phyloP scores from a whole-genome alignment of 2,113 vertebrate species.

The Seriola dumerili region DNA sequence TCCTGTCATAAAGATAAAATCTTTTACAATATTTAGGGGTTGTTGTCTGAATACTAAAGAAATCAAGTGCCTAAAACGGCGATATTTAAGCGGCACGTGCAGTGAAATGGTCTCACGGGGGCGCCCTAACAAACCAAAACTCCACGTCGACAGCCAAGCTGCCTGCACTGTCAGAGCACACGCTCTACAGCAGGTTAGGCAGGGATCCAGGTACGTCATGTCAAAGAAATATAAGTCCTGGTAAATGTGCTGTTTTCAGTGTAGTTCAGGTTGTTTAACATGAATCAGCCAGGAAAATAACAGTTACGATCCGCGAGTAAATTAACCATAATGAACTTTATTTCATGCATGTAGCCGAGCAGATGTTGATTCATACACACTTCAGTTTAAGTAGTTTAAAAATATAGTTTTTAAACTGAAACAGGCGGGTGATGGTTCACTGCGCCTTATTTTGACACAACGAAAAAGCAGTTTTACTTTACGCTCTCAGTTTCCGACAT shows the following conservation, averaged over 20 bases:
- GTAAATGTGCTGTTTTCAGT: not conserved
- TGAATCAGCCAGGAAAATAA: not conserved
- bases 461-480: not conserved
- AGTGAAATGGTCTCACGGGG: conserved; percentile 69
- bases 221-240: not conserved
- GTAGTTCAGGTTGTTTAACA: not conserved
- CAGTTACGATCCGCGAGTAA: not conserved
- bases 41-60: not conserved
- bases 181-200: not conserved
- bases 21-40: not conserved
- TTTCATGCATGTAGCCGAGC: too few relatives aligned
- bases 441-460: not conserved
- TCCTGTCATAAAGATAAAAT: not conserved
- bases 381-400: too few relatives aligned
- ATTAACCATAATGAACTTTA: too few relatives aligned
- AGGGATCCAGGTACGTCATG: not conserved
- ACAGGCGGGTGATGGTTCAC: not conserved
- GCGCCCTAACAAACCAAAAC: conserved; percentile 74
- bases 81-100: not conserved
- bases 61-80: not conserved
- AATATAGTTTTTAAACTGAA: too few relatives aligned
- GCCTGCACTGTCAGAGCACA: not conserved
- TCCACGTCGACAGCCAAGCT: not conserved
- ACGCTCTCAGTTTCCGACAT: not conserved
- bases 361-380: too few relatives aligned